Conservation (phyloP, 2,888 invertebrate genomes). For the Trichacis sp. region DNA sequence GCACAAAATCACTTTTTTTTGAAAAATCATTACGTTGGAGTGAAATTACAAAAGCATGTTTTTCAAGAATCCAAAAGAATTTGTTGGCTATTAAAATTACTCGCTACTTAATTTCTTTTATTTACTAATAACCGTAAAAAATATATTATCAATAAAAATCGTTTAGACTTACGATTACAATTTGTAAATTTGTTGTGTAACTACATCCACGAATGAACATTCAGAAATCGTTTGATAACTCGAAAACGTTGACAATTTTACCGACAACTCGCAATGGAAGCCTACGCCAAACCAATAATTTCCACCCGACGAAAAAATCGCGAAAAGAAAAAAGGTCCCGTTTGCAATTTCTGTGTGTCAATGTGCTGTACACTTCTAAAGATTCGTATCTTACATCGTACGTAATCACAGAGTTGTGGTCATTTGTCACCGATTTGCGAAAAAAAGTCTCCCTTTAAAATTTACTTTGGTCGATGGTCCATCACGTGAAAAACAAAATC, state of each 20-base stretch:
- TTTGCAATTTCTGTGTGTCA: conserved; percentile 15
- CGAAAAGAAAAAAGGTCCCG: neutral
- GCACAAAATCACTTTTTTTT: conserved; percentile 19
- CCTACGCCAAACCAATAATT: no score
- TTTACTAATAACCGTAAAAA: neutral
- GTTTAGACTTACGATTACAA: neutral
- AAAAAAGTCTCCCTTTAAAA: conserved; percentile 12
- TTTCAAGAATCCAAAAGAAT: conserved; percentile 20
- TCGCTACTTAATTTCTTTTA: neutral
- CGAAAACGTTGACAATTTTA: neutral
- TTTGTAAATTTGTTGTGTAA: neutral
- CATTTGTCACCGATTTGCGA: conserved; percentile 51
- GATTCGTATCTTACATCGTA: conserved; percentile 41
- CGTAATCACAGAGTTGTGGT: conserved; percentile 51
- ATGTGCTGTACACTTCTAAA: conserved; percentile 39
- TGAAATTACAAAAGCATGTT: conserved; percentile 7
- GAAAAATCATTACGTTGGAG: conserved; percentile 33
- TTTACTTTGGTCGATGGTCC: conserved; percentile 30
- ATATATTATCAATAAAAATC: neutral
- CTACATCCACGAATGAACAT: neutral
- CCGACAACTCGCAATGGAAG: no score
- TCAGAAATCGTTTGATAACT: neutral
- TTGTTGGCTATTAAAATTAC: neutral
- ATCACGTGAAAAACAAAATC: no score
- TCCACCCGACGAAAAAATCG: neutral